Base-by-base conservation (phyloP, 2,113 vertebrate species). In the Ammospiza nelsoni region DNA sequence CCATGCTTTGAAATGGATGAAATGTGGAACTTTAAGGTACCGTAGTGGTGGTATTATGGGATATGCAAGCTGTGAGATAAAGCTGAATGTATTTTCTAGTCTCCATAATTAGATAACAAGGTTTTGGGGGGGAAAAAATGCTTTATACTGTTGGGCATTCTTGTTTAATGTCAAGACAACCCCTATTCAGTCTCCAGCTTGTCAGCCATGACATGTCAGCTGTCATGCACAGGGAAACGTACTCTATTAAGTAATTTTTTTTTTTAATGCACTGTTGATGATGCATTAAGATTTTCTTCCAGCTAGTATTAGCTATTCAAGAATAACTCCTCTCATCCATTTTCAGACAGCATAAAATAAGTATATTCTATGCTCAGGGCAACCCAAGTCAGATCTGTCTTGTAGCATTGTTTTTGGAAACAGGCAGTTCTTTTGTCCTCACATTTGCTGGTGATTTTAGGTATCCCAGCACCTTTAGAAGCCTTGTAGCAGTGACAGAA, bases 11-110 rank as follows among this genome's bases (percentile, higher is more conserved):
- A 49, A 79, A 44, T 7, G 3, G 48, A n/a, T 37, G 31, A 76
- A 91, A 43, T 6, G 19, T 66, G 54, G 61, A 73, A 65, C 7
- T 23, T 61, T 37, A 4, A 19, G 24, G 31, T 12, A 74, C 15
- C 0, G 0, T 28, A 10, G 29, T 31, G 19, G 33, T 52, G 52
- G 13, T 65, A 22, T n/a, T 80, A 2, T 41, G 25, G 46, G 5
- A 55, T 58, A 29, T 9, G 4, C 37, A 90, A 1, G 35, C 29
- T 74, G 37, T 29, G 37, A 46, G 67, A 23, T 49, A n/a, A 65
- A 65, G 9, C 51, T 74, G 37, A 12, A 46, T 54, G 12, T 25
- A 33, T 88, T 83, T 94, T 13, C 14, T 63, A 6, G 62, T 83
- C n/a, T 59, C 22, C 29, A 9, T 31, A 65, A 68, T 68, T 51